phyloP scores from a whole-genome alignment of 2,113 vertebrate genomes.

The Bettongia penicillata region DNA sequence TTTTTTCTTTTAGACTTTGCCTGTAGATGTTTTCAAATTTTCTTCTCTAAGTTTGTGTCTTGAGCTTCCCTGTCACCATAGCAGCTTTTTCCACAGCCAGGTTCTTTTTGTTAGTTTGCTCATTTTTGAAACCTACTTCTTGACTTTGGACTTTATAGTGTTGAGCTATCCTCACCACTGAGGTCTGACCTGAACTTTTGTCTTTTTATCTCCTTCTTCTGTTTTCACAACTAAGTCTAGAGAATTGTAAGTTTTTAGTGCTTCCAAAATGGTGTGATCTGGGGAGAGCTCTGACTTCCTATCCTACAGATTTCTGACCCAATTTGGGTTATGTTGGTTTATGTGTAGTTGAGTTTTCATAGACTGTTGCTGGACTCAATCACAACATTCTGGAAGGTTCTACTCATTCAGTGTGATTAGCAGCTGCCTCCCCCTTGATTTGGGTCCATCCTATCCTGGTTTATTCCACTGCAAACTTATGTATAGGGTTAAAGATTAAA shows the following conservation, averaged over 20 bases:
- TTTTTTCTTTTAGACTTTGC: too few relatives aligned
- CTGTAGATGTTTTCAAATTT: too few relatives aligned
- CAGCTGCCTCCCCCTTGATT: not conserved
- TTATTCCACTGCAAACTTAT: not conserved
- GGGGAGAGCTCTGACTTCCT: not conserved
- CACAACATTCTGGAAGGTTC: not conserved
- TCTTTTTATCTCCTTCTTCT: not conserved
- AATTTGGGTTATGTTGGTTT: not conserved
- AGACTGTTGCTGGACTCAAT: not conserved
- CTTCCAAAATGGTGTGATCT: not conserved
- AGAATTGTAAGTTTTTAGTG: too few relatives aligned
- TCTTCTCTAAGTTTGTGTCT: too few relatives aligned
- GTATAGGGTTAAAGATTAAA: not conserved
- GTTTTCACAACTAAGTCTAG: not conserved
- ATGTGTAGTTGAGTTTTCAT: not conserved
- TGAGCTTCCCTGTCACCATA: too few relatives aligned
- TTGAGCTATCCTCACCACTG: too few relatives aligned
- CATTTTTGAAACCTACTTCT: too few relatives aligned
- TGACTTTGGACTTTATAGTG: too few relatives aligned
- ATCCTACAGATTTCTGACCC: not conserved
- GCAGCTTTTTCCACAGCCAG: too few relatives aligned
- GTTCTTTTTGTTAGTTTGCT: too few relatives aligned
- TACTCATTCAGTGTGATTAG: not conserved
- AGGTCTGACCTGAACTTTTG: too few relatives aligned
- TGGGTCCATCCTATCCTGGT: not conserved